phyloP scores from a whole-genome alignment of 1,140 invertebrate genomes.

The Eurosta solidaginis region DNA sequence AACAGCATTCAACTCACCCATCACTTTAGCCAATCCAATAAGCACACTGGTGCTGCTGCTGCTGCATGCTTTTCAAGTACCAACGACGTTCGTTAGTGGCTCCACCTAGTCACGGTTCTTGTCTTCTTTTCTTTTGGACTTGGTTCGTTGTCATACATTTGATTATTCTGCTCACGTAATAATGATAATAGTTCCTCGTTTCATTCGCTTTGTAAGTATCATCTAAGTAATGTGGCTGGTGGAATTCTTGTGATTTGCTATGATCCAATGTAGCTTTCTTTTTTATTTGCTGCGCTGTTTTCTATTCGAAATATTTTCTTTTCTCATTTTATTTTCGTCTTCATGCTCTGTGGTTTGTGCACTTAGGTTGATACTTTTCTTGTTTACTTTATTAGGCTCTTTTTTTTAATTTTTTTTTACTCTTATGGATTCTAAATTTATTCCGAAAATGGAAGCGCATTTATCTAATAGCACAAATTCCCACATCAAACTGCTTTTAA shows the following conservation, averaged over 20 bases:
- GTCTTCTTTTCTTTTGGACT: not conserved
- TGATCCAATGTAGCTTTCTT: not conserved
- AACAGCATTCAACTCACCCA: not conserved
- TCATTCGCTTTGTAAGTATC: not conserved
- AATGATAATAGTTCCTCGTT: not conserved
- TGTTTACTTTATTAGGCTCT: not conserved
- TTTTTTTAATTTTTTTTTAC: not conserved
- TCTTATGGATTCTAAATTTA: not conserved
- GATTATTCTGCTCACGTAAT: slow-evolving; percentile 20
- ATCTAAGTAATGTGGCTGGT: not conserved
- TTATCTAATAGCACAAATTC: too few species aligned
- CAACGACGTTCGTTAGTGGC: too few species aligned
- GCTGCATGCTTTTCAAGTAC: too few species aligned
- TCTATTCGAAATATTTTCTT: not conserved
- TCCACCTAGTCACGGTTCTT: not conserved
- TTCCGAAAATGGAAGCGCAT: too few species aligned
- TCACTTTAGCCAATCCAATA: not conserved
- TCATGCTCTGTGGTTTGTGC: not conserved
- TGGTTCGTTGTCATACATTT: not conserved
- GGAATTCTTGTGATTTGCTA: not conserved
- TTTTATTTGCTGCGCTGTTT: not conserved
- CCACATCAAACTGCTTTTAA: too few species aligned
- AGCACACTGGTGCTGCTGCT: too few species aligned
- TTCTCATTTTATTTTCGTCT: not conserved
- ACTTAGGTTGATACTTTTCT: slow-evolving; percentile 7